Conservation (phyloP, 1,140 invertebrate genomes). For the Carposina sasakii region DNA sequence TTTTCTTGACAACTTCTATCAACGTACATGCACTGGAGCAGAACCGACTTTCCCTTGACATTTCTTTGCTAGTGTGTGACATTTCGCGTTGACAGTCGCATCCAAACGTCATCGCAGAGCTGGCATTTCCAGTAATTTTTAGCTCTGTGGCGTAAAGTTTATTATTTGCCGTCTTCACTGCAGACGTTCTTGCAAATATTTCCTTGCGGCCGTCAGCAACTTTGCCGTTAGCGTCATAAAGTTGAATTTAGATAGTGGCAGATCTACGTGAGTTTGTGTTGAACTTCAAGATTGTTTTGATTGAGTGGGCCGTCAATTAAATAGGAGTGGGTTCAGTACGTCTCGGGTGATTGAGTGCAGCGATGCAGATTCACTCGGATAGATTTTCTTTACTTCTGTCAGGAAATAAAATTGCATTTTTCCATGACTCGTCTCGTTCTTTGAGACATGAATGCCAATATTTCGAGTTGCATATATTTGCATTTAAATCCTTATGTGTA, state of each 20-base stretch:
- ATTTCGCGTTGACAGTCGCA: conserved; percentile 43
- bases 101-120: conserved; percentile 21
- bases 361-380: conserved; percentile 55
- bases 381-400: no score
- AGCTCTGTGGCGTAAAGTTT: no score
- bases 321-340: conserved; percentile 52
- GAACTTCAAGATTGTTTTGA: conserved; percentile 58
- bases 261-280: conserved; percentile 16
- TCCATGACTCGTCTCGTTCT: neutral
- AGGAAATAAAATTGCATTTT: no score
- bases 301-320: conserved; percentile 67
- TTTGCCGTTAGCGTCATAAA: no score
- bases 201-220: no score
- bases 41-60: conserved; percentile 42
- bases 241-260: conserved; percentile 21
- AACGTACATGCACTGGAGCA: conserved; percentile 26
- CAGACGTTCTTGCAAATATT: conserved; percentile 7
- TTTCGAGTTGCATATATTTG: no score
- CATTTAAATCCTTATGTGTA: no score
- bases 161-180: no score
- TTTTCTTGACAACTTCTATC: conserved; percentile 21
- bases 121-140: conserved; percentile 30
- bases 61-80: conserved; percentile 43
- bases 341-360: conserved; percentile 61
- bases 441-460: neutral